Evolutionary conservation across 2,113 vertebrate genomes (phyloP).

Genomic region (Urocynchramus pylzowi): DNA sequence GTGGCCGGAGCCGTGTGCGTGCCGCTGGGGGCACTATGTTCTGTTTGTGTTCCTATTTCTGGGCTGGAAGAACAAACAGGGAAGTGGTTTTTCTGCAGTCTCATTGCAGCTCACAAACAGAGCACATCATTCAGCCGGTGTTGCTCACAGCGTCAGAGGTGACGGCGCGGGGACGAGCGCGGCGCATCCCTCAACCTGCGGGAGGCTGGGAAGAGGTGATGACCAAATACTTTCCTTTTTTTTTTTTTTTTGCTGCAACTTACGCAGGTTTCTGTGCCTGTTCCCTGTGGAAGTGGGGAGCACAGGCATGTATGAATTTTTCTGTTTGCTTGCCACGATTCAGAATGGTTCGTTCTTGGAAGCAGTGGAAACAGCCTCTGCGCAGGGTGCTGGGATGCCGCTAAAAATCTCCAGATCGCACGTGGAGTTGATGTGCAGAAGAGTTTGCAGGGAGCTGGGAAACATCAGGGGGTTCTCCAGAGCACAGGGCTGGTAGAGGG

Average conservation of each 20-base stretch:
- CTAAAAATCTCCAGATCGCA: neutral
- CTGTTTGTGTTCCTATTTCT: conserved; percentile 43
- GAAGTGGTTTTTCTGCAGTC: conserved; percentile 69
- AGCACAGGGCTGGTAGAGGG: neutral
- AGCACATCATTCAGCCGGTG: conserved; percentile 29
- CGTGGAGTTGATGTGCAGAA: neutral
- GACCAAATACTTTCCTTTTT: neutral
- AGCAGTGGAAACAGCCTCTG: neutral
- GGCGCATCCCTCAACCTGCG: neutral
- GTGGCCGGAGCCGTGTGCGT: neutral
- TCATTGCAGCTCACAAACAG: conserved; percentile 59
- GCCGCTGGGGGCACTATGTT: conserved; percentile 54
- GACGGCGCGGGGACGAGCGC: neutral
- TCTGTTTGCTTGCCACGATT: neutral
- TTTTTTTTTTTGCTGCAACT: neutral
- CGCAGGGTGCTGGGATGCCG: neutral
- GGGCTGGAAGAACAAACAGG: conserved; percentile 63
- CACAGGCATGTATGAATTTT: neutral
- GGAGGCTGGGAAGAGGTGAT: neutral
- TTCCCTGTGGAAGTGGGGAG: neutral
- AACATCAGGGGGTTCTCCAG: neutral
- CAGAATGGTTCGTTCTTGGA: neutral
- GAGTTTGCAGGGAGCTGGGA: neutral
- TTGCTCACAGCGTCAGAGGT: conserved; percentile 20
- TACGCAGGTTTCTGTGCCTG: neutral